phyloP scores from a whole-genome alignment of 2,888 invertebrate genomes.

The Empis stercorea region DNA sequence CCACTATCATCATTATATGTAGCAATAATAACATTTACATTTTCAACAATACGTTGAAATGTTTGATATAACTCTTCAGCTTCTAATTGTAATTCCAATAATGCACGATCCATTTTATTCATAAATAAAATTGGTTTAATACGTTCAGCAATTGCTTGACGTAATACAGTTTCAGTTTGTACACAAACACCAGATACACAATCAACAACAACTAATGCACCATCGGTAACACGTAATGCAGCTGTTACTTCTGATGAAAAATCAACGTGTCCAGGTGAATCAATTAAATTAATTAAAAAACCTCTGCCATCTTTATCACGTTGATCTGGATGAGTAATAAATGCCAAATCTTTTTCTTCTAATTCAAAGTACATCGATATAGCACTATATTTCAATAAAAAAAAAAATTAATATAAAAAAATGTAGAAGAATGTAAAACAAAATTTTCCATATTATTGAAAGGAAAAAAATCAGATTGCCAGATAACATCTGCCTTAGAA shows the following conservation, averaged over 20 bases:
- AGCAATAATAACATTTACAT: constrained; percentile 99
- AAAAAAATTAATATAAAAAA: too few species aligned
- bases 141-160: constrained; percentile 99
- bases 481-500: constrained; percentile 5
- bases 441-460: background rate
- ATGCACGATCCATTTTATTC: constrained; percentile 99
- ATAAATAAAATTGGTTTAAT: constrained; percentile 99
- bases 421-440: constrained; percentile 6
- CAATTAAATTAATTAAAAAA: constrained; percentile 99
- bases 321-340: constrained; percentile 84
- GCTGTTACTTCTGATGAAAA: constrained; percentile 99
- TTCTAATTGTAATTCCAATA: constrained; percentile 91
- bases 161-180: constrained; percentile 98
- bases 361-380: constrained; percentile 99
- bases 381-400: too few species aligned
- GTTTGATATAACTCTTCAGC: constrained; percentile 96
- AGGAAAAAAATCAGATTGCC: constrained; percentile 12
- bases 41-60: constrained; percentile 99
- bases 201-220: constrained; percentile 98
- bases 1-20: constrained; percentile 96
- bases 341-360: constrained; percentile 82
- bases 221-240: constrained; percentile 98
- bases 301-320: constrained; percentile 82
- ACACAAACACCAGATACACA: constrained; percentile 99
- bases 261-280: constrained; percentile 99